Evolutionary conservation across 2,113 vertebrate species (phyloP).

Genomic region (Litocranius walleri): DNA sequence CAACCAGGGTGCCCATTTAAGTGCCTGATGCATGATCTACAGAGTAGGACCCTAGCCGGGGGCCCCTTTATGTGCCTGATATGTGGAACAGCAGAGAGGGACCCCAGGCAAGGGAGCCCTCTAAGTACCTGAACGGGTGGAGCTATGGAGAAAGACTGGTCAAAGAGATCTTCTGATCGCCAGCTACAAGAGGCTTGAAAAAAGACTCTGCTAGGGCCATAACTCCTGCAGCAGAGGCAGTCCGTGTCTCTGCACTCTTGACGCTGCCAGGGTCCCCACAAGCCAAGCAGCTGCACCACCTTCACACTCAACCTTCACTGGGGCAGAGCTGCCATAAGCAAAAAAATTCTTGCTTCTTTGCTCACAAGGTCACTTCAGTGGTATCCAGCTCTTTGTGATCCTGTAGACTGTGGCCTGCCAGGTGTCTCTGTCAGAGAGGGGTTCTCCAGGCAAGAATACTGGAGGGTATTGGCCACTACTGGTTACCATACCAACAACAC

Average conservation of each 20-base stretch:
- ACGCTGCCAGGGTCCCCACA: rapidly evolving
- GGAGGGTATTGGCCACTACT: background rate
- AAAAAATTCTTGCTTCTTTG: background rate
- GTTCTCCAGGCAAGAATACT: background rate
- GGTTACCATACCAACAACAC: background rate
- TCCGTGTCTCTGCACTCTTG: background rate
- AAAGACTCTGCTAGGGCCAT: background rate
- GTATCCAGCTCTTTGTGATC: background rate
- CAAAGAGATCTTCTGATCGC: background rate
- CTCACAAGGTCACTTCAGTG: rapidly evolving
- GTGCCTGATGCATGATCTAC: background rate
- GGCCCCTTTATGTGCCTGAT: background rate
- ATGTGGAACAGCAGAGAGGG: background rate
- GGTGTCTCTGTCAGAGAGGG: background rate
- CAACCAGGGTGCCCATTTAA: background rate
- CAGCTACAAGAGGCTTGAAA: background rate
- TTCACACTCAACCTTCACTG: background rate
- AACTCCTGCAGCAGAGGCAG: background rate
- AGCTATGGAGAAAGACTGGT: background rate
- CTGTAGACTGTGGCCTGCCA: background rate
- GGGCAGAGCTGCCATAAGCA: background rate
- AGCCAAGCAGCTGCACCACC: background rate
- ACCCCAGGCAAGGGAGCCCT: background rate
- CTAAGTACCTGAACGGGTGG: background rate
- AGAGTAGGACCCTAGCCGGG: background rate